phyloP scores from a whole-genome alignment of 2,113 vertebrate species.

The Peromyscus polionotus region DNA sequence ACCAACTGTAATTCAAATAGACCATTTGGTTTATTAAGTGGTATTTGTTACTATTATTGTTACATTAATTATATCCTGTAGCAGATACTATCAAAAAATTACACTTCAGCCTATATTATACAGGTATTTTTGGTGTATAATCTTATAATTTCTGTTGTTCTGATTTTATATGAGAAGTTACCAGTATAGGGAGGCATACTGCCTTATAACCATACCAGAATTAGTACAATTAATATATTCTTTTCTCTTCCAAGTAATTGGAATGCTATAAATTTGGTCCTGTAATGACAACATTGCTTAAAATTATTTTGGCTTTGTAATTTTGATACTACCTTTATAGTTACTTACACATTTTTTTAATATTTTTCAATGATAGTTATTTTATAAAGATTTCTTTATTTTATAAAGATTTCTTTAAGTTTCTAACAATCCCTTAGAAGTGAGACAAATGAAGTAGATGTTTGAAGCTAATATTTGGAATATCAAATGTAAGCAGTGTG shows the following conservation, averaged over 20 bases:
- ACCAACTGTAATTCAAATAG: conserved; percentile 6
- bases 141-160: background rate
- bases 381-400: conserved; percentile 50
- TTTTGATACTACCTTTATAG: conserved; percentile 47
- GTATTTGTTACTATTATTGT: conserved; percentile 4
- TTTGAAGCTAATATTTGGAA: conserved; percentile 13
- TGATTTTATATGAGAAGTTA: conserved; percentile 41
- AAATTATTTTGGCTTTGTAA: background rate
- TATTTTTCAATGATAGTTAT: conserved; percentile 13
- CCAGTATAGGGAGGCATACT: background rate
- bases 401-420: conserved; percentile 58
- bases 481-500: conserved; percentile 38
- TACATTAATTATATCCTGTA: background rate
- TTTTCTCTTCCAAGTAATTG: background rate
- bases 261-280: background rate
- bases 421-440: background rate
- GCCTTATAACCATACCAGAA: conserved; percentile 17
- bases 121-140: conserved; percentile 3
- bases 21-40: background rate
- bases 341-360: background rate
- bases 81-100: conserved; percentile 8
- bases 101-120: background rate
- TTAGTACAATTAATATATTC: background rate
- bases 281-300: conserved; percentile 1
- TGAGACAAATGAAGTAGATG: conserved; percentile 24